Conservation (phyloP, 1,140 invertebrate species). For the Drosophila serrata region DNA sequence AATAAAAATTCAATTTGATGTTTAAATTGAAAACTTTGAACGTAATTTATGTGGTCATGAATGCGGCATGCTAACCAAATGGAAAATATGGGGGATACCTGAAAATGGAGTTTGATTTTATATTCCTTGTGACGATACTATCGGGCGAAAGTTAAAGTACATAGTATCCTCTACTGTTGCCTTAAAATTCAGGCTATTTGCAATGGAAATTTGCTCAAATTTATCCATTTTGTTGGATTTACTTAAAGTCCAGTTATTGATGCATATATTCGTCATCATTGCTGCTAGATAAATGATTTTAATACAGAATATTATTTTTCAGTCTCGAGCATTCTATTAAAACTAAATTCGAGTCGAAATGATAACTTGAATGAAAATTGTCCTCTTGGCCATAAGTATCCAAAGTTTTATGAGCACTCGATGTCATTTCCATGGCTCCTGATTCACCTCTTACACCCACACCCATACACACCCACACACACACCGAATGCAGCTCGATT, state of each 20-base stretch:
- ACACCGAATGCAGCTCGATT: neutral
- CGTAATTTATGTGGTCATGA: slow-evolving; percentile 52
- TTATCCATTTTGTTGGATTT: neutral
- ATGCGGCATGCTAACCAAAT: slow-evolving; percentile 35
- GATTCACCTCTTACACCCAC: neutral
- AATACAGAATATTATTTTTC: neutral
- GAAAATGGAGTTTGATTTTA: neutral
- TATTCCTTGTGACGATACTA: too few relatives aligned
- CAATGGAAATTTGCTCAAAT: neutral
- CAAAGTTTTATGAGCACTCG: slow-evolving; percentile 57
- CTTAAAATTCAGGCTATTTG: neutral
- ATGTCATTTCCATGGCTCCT: slow-evolving; percentile 51
- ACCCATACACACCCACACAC: neutral
- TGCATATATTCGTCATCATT: too few relatives aligned
- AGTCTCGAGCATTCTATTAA: neutral
- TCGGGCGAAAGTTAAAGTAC: neutral
- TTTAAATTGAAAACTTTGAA: slow-evolving; percentile 77
- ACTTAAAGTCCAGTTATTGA: too few relatives aligned
- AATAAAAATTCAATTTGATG: slow-evolving; percentile 80
- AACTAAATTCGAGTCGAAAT: neutral
- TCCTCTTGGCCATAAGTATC: slow-evolving; percentile 1
- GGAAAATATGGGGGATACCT: slow-evolving; percentile 4
- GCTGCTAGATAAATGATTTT: neutral
- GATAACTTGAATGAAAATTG: neutral
- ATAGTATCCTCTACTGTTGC: neutral